These are phyloP conservation scores for Oligia fasciuncula DNA, from an alignment of 2,888 invertebrate genomes.

Conservation along the genomic window DNA sequence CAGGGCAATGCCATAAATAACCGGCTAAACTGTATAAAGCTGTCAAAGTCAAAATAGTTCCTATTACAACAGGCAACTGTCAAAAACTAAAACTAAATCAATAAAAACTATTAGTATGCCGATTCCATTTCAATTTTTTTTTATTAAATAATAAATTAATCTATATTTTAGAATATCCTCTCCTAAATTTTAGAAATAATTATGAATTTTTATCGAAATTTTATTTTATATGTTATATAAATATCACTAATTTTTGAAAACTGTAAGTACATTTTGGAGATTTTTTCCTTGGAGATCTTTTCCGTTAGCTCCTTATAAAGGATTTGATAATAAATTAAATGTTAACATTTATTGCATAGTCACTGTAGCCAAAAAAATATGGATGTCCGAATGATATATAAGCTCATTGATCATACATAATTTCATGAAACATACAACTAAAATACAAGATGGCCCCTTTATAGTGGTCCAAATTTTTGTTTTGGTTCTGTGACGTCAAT, in stretches of 20 bases:
- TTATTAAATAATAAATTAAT: constrained; percentile 63
- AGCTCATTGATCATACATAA: background rate
- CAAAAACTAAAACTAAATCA: constrained; percentile 42
- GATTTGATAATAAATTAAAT: background rate
- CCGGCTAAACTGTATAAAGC: background rate
- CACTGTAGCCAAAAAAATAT: background rate
- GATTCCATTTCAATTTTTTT: constrained; percentile 28
- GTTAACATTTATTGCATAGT: background rate
- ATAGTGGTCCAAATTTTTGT: background rate
- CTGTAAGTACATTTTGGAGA: constrained; percentile 57
- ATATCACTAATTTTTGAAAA: constrained; percentile 25
- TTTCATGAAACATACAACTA: background rate
- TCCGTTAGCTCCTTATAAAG: background rate
- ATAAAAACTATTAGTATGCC: constrained; percentile 65
- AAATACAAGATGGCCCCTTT: background rate
- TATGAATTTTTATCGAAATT: constrained; percentile 47
- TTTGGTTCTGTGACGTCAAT: background rate
- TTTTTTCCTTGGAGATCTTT: background rate
- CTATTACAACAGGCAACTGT: constrained; percentile 30
- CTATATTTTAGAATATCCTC: constrained; percentile 68
- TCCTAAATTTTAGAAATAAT: constrained; percentile 61
- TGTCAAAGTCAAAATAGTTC: constrained; percentile 16
- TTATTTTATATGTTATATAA: constrained; percentile 9
- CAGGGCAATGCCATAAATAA: background rate
- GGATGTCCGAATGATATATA: background rate